A percentile compares a stretch with the other conserved stretches of the same genome.
These are phyloP conservation scores for Sinhomidia bicolor DNA, from an alignment of 2,888 invertebrate genomes.

Conservation along the genomic window DNA sequence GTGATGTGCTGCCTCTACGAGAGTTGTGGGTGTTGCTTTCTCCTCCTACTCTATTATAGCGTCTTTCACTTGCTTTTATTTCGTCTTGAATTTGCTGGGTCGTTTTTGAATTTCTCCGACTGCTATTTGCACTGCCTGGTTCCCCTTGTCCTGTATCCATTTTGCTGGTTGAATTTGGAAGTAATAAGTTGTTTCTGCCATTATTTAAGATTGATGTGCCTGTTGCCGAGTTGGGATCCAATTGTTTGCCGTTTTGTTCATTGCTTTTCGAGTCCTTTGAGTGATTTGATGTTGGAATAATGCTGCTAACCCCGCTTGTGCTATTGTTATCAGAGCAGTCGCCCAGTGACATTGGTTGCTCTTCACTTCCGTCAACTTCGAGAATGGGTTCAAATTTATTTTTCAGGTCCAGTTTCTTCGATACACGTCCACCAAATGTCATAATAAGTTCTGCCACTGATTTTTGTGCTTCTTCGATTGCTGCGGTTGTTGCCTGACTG, in stretches of 20 bases:
- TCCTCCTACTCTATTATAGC: not conserved
- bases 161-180: slow-evolving; percentile 25
- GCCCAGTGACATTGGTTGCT: slow-evolving; percentile 72
- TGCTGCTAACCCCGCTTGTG: slow-evolving; percentile 73
- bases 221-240: slow-evolving; percentile 24
- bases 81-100: slow-evolving; percentile 69
- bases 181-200: slow-evolving; percentile 11
- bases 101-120: slow-evolving; percentile 65
- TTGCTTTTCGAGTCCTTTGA: slow-evolving; percentile 45
- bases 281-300: slow-evolving; percentile 44
- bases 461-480: slow-evolving; percentile 73
- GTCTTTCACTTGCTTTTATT: slow-evolving; percentile 47
- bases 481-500: slow-evolving; percentile 47
- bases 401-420: slow-evolving; percentile 76
- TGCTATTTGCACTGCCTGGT: slow-evolving; percentile 59
- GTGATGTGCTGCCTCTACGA: slow-evolving; percentile 65
- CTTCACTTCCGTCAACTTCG: slow-evolving; percentile 75
- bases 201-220: not conserved
- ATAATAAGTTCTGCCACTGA: slow-evolving; percentile 77
- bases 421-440: slow-evolving; percentile 75
- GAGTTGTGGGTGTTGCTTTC: not conserved
- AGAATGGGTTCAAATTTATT: slow-evolving; percentile 78
- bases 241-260: slow-evolving; percentile 41
- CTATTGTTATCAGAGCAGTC: slow-evolving; percentile 76
- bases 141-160: slow-evolving; percentile 64